These are phyloP conservation scores for Ivindomyrus marchei DNA, from an alignment of 2,113 vertebrate genomes.

Conservation along the genomic window DNA sequence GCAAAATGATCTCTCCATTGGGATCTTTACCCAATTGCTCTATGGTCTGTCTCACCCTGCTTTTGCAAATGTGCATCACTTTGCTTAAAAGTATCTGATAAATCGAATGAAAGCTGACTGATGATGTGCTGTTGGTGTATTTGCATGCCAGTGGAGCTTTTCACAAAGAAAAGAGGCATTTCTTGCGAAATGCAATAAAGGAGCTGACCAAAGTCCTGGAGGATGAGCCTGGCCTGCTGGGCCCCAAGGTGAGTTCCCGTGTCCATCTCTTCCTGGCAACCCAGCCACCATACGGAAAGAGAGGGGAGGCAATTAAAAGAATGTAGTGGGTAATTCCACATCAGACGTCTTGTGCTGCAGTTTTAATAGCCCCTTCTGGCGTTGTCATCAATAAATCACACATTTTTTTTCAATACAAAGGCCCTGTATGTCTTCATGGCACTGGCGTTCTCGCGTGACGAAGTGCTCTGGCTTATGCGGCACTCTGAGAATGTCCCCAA, in stretches of 20 bases:
- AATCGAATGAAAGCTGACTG: background rate
- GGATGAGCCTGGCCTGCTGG: conserved; percentile 83
- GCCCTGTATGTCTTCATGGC: conserved; percentile 82
- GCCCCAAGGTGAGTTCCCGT: conserved; percentile 69
- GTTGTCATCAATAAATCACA: background rate
- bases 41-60: background rate
- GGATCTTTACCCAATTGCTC: background rate
- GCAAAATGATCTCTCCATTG: background rate
- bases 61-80: background rate
- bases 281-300: background rate
- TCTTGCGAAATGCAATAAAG: conserved; percentile 67
- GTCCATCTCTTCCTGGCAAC: background rate
- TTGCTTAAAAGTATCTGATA: background rate
- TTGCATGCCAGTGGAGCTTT: conserved; percentile 62
- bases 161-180: conserved; percentile 72
- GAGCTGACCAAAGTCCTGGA: conserved; percentile 72
- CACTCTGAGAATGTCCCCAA: conserved; percentile 85
- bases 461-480: conserved; percentile 79
- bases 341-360: background rate
- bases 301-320: background rate
- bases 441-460: conserved; percentile 83
- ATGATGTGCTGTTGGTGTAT: background rate
- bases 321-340: background rate
- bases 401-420: conserved; percentile 46
- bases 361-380: background rate